These are phyloP conservation scores for Elgaria multicarinata DNA, from an alignment of 2,113 vertebrate genomes.

Conservation along the genomic window DNA sequence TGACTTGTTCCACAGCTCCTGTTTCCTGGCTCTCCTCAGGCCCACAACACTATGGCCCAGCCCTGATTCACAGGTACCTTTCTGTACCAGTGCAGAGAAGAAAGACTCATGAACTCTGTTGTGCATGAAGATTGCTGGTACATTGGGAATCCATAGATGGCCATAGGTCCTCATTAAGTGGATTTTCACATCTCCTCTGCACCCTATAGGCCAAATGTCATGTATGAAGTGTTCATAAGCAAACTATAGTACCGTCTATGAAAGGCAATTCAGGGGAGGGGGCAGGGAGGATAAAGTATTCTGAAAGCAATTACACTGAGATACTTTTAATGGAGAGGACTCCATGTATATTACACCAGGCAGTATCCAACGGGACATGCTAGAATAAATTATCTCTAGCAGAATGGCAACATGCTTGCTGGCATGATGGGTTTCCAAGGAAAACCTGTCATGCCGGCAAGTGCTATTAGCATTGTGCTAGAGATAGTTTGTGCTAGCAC, in stretches of 20 bases:
- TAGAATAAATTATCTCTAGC: no score
- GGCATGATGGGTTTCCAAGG: no score
- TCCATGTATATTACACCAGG: not conserved
- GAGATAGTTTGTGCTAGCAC: no score
- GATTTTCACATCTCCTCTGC: not conserved
- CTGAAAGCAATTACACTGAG: not conserved
- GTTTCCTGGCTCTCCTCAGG: no score
- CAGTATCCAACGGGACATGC: no score
- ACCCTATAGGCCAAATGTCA: no score
- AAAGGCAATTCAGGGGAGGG: not conserved
- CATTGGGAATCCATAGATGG: not conserved
- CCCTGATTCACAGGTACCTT: not conserved
- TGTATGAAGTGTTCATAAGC: not conserved
- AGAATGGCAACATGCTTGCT: no score
- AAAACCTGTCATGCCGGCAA: no score
- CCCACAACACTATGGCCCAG: not conserved
- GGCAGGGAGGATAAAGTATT: not conserved
- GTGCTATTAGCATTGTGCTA: no score
- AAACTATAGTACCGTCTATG: not conserved
- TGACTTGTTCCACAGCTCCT: no score
- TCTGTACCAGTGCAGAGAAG: not conserved
- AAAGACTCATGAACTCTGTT: not conserved
- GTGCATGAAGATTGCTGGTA: not conserved
- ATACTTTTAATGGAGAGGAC: not conserved
- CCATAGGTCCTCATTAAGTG: not conserved